These are phyloP conservation scores for Notechis scutatus DNA, from an alignment of 2,113 vertebrate genomes.

Conservation along the genomic window DNA sequence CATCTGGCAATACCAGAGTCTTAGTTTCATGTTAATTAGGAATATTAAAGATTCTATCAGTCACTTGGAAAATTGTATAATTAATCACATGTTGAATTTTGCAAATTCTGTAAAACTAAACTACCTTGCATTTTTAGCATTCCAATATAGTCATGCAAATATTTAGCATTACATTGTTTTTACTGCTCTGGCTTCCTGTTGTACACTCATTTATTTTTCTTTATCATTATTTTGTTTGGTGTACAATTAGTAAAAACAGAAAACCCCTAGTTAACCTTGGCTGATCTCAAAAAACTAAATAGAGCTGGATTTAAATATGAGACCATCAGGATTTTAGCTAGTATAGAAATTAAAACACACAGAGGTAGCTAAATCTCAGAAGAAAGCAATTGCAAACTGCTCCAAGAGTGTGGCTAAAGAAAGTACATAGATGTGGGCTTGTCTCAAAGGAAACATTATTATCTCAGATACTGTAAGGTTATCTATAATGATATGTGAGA, in stretches of 20 bases:
- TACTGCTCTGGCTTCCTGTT: not conserved
- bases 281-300: not conserved
- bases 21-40: not conserved
- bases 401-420: not conserved
- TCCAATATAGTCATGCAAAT: not conserved
- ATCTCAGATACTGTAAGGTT: not conserved
- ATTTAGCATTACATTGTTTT: not conserved
- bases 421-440: not conserved
- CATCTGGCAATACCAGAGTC: not conserved
- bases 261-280: not conserved
- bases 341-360: not conserved
- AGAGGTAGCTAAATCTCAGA: not conserved
- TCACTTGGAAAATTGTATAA: not conserved
- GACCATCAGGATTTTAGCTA: not conserved
- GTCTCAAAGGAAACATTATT: not conserved
- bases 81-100: not conserved
- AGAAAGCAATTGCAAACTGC: not conserved
- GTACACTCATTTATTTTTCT: not conserved
- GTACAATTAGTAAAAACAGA: not conserved
- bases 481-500: too few relatives aligned
- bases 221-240: not conserved
- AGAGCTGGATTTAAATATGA: not conserved
- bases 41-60: not conserved
- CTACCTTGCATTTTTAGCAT: not conserved
- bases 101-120: not conserved